A percentile compares a stretch with the other conserved stretches of the same genome.
Conservation (phyloP, 2,888 invertebrate species). For the Teleogryllus oceanicus region DNA sequence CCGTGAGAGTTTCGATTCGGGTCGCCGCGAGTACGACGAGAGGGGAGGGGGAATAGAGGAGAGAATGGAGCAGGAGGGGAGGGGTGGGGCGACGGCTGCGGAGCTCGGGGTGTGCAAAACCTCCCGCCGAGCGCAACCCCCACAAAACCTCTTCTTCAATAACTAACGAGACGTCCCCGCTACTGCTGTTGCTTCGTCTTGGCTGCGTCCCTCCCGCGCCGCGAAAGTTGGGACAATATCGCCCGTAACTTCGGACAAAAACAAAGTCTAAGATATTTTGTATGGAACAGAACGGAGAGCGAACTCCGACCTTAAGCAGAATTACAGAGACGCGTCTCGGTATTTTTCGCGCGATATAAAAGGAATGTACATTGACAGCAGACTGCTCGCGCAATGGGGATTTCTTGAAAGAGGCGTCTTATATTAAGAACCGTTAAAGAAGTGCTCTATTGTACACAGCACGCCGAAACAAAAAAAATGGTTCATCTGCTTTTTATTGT, state of each 20-base stretch:
- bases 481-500: too few relatives aligned
- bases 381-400: too few relatives aligned
- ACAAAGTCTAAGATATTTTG: neutral
- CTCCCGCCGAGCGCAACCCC: too few relatives aligned
- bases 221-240: slow-evolving; percentile 5
- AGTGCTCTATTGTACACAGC: too few relatives aligned
- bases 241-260: neutral
- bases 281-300: neutral
- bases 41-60: too few relatives aligned
- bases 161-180: neutral
- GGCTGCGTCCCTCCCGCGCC: neutral
- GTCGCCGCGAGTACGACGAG: too few relatives aligned
- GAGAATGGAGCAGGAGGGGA: too few relatives aligned
- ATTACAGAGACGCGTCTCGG: neutral
- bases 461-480: too few relatives aligned
- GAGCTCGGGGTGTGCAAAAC: neutral
- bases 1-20: too few relatives aligned
- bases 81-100: neutral
- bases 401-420: too few relatives aligned
- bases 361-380: neutral
- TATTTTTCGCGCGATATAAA: neutral
- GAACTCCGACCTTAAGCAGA: neutral
- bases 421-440: too few relatives aligned
- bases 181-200: neutral
- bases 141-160: neutral